Percentiles rank a stretch among this genome's conserved stretches.
These are phyloP conservation scores for Percopsis transmontana DNA, from an alignment of 2,113 vertebrate species.

Conservation along the genomic window DNA sequence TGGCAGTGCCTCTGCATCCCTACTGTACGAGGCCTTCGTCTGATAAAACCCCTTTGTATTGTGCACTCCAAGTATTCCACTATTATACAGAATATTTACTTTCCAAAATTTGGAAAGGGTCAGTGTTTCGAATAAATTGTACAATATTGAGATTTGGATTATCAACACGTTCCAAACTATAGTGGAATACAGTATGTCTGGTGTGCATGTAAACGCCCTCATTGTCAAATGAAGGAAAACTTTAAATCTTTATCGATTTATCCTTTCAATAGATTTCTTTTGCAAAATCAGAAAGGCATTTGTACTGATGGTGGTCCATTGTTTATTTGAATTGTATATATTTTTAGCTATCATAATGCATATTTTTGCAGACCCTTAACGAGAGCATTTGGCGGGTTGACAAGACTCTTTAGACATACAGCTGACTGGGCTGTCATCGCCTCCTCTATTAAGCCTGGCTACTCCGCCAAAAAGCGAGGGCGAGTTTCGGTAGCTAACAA, in stretches of 20 bases:
- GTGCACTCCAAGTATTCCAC: no score
- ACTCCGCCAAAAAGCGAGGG: constrained; percentile 37
- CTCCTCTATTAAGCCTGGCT: constrained; percentile 50
- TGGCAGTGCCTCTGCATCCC: constrained; percentile 56
- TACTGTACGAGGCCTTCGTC: constrained; percentile 61
- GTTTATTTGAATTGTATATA: background rate
- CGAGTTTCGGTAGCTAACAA: constrained; percentile 40
- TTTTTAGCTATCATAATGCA: constrained; percentile 41
- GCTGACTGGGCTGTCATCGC: constrained; percentile 66
- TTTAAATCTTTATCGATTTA: constrained; percentile 48
- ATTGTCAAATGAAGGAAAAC: constrained; percentile 61
- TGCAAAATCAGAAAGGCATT: constrained; percentile 25
- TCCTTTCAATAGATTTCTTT: constrained; percentile 33
- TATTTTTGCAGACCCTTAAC: constrained; percentile 50
- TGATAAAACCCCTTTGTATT: constrained; percentile 56
- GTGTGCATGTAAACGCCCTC: no score
- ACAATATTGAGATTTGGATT: no score
- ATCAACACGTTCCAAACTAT: no score
- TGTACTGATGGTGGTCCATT: constrained; percentile 20
- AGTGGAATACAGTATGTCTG: no score
- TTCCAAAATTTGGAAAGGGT: no score
- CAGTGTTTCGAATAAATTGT: no score
- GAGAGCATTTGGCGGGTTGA: constrained; percentile 66
- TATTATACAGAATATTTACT: no score
- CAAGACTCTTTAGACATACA: constrained; percentile 45